Evolutionary conservation across 2,113 vertebrate genomes (phyloP), one percentile per base, ranked within the genome.

Genomic region (Clarias gariepinus): DNA sequence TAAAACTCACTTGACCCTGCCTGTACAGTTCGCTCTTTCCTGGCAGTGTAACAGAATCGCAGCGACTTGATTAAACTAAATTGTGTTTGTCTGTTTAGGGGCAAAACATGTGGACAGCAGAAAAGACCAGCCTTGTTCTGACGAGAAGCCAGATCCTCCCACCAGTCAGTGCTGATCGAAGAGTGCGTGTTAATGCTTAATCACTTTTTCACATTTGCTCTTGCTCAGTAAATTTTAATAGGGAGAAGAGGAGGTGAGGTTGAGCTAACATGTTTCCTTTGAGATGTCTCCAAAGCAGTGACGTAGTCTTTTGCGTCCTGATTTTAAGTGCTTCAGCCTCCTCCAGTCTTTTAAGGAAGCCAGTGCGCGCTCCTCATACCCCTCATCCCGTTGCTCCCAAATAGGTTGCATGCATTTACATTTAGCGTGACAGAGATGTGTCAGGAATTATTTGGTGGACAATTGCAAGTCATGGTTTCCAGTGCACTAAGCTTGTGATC

Each of bases 121-220:
- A 87, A 64, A 89, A 68, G 53, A 81, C 77, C 15, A 66, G 30
- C 33, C 4, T 66, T 33, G 82, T 74, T 47, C 81, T 85, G 7
- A 57, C 79, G 73, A 86, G 84, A 85, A 73, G 68, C 25, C 88
- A 78, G 64, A 63, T 58, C 19, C 76, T 76, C 68, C 89, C 76
- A 19, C 86, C 83, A 0, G 82, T 84, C 21, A 58, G 66, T 47
- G 77, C 83, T 16, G 90, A 88, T 71, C 89, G 71, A 76, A 87
- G 81, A 88, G 91, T 92, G 47, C 81, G 85, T 77, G 4, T 74
- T 52, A 9, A 79, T 33, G 16, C 8, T 55, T 55, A 25, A 61
- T 61, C 69, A 36, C 13, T 15, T 52, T 82, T 53, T 18, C 36
- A 53, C 13, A 15, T 76, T 76, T 4, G 23, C 47, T 55, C n/a